Percentiles rank a stretch among this genome's conserved stretches.
Evolutionary conservation across 2,113 vertebrate genomes (phyloP).

Genomic region (Pimephales promelas): DNA sequence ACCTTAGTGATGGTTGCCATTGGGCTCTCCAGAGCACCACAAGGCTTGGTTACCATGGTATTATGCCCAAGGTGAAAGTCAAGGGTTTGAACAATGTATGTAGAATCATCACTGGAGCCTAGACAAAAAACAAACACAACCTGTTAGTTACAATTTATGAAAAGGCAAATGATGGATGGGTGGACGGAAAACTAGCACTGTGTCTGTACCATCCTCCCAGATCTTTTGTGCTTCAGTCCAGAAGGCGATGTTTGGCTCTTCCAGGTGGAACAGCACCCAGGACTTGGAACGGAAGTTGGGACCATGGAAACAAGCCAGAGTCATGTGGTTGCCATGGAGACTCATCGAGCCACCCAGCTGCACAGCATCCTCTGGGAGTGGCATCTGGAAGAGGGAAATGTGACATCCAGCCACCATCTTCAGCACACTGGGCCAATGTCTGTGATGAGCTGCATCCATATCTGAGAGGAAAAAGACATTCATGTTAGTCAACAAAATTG

Average conservation of each 20-base stretch:
- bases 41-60: constrained; percentile 98
- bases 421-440: constrained; percentile 95
- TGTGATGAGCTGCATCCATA: constrained; percentile 93
- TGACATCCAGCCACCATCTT: constrained; percentile 94
- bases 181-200: not conserved
- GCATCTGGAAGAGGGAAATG: constrained; percentile 96
- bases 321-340: constrained; percentile 98
- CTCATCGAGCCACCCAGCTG: constrained; percentile 98
- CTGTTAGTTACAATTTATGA: not conserved
- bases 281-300: constrained; percentile 98
- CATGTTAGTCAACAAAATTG: not conserved
- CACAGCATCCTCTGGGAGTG: constrained; percentile 92
- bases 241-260: constrained; percentile 98
- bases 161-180: not conserved
- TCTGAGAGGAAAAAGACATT: constrained; percentile 72
- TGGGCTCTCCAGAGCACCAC: constrained; percentile 93
- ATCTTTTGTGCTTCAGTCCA: constrained; percentile 99
- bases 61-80: constrained; percentile 98
- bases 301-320: constrained; percentile 95
- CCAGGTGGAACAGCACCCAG: constrained; percentile 96
- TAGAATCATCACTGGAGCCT: constrained; percentile 94
- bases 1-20: constrained; percentile 99
- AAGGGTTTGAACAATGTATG: constrained; percentile 94
- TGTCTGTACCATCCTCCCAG: constrained; percentile 89
- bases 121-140: constrained; percentile 24